A percentile compares a stretch with the other conserved stretches of the same genome.
Conservation (phyloP, 2,797 vertebrate species). For the Ciconia nigra region DNA sequence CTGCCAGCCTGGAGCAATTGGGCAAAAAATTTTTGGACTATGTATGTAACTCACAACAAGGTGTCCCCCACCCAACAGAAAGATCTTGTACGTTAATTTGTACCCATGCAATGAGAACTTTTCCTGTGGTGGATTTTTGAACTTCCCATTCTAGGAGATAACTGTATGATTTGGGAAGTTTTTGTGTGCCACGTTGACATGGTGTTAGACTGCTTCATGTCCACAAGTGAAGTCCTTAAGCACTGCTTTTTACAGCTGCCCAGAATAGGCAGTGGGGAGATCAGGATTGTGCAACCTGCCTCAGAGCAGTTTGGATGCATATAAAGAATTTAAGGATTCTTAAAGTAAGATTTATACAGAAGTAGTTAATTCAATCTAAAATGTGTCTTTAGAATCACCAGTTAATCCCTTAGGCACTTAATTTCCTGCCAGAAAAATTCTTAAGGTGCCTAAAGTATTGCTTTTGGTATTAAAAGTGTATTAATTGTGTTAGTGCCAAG, state of each 20-base stretch:
- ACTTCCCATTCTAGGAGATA: not conserved
- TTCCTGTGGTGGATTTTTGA: not conserved
- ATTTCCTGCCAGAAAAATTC: not conserved
- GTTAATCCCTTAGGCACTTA: not conserved
- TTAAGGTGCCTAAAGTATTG: not conserved
- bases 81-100: not conserved
- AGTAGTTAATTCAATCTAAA: not conserved
- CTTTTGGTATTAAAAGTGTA: not conserved
- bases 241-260: not conserved
- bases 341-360: not conserved
- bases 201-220: not conserved
- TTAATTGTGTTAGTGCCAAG: not conserved
- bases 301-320: not conserved
- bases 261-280: accelerated
- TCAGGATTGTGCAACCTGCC: not conserved
- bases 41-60: not conserved
- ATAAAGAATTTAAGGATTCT: not conserved
- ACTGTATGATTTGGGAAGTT: not conserved
- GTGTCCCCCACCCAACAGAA: not conserved
- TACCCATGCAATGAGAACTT: not conserved
- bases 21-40: accelerated
- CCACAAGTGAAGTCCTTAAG: too few species aligned
- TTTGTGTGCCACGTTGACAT: accelerated
- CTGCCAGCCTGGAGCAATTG: not conserved
- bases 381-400: not conserved